These are phyloP conservation scores for Telmatochromis brachygnathus DNA, from an alignment of 2,113 vertebrate species.

Conservation along the genomic window DNA sequence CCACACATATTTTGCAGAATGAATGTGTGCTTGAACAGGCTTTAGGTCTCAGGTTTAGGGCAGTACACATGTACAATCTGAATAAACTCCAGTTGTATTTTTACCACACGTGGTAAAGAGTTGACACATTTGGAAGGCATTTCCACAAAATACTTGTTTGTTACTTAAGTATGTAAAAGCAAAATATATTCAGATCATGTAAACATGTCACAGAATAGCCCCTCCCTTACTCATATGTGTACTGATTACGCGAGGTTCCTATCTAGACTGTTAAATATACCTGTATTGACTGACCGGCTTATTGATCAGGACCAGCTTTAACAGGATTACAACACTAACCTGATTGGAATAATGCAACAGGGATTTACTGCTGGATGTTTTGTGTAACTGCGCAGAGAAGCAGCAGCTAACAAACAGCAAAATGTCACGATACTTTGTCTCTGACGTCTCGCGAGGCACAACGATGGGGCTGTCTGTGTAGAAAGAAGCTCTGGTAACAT, in stretches of 20 bases:
- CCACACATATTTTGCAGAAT: neutral
- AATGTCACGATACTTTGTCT: neutral
- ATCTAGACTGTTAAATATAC: constrained; percentile 50
- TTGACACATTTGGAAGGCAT: neutral
- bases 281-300: constrained; percentile 48
- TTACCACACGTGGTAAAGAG: neutral
- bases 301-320: constrained; percentile 62
- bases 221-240: neutral
- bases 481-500: constrained; percentile 19
- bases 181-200: neutral
- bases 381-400: neutral
- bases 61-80: neutral
- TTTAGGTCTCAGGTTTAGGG: too few relatives aligned
- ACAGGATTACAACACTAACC: constrained; percentile 65
- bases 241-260: constrained; percentile 22
- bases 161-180: neutral
- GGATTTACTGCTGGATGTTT: constrained; percentile 17
- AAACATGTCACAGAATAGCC: neutral
- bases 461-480: neutral
- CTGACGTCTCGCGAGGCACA: neutral
- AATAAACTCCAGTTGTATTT: neutral
- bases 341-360: constrained; percentile 61
- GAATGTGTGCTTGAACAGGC: neutral
- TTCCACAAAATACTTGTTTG: neutral
- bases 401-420: neutral